Evolutionary conservation across 1,140 invertebrate species (phyloP), one percentile per base, ranked within the genome.

Genomic region (Harpegnathos saltator): DNA sequence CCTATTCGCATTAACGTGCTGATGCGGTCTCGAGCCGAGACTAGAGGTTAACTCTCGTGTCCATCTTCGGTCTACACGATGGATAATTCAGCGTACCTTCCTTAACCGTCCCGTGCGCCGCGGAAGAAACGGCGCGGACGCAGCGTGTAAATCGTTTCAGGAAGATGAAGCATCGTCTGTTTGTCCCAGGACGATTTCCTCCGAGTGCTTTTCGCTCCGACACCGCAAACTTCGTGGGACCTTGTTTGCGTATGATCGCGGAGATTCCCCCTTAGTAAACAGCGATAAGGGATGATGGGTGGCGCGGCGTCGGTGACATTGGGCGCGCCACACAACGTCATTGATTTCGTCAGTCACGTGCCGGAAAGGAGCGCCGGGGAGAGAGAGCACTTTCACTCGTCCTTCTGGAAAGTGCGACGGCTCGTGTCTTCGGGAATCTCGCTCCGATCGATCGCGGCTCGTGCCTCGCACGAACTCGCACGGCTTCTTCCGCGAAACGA

Each of bases 31-130:
- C 86, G 50, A 74, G 81, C 74, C 85, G 58, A 87, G 86, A 87
- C 73, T 90, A 89, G 86, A 90, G 89, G 86, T 90, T 88, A 90
- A 88, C 86, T 89, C 86, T 68, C 84, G 68, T 91, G 88, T 90
- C 91, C 81, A 90, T 91, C 90, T 89, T 85, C 58, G 90, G 85
- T 59, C 84, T 83, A 84, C 88, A 85, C 81, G 86, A 85, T 83
- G 86, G 90, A 91, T 91, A 91, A 91, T 91, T 91, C 85, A 91
- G 82, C 88, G 89, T 89, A 84, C 83, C 83, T 89, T 85, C 83
- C 83, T 89, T 85, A 89, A 85, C 89, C 85, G 84, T 88, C 83
- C 81, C 69, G 68, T 58, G 75, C 75, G 77, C 62, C 56, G 72
- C 85, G 85, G 82, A 87, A 84, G 80, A 84, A 86, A 68, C 78